A percentile compares a stretch with the other conserved stretches of the same genome.
phyloP scores from a whole-genome alignment of 2,797 vertebrate species.

The Monodelphis domestica region DNA sequence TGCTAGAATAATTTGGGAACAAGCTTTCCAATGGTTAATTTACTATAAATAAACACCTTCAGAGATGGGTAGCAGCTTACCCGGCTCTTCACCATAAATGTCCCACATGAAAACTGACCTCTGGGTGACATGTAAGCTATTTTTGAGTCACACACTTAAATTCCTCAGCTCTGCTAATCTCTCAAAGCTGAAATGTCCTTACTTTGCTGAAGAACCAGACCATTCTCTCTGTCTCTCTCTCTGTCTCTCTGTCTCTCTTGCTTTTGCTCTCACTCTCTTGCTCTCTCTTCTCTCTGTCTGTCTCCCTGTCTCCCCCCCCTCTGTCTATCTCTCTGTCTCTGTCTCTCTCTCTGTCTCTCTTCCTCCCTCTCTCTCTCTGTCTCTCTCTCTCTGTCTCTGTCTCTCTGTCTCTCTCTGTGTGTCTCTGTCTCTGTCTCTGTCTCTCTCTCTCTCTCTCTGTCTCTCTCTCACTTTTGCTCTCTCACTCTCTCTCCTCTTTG shows the following conservation, averaged over 20 bases:
- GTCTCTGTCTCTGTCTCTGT: no score
- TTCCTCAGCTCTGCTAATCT: constrained; percentile 67
- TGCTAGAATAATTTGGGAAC: neutral
- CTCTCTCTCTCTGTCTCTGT: no score
- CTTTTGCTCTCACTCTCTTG: no score
- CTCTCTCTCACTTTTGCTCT: rapidly evolving
- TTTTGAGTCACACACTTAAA: constrained; percentile 75
- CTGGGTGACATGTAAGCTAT: constrained; percentile 67
- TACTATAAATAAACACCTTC: constrained; percentile 65
- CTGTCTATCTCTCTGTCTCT: neutral
- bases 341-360: no score
- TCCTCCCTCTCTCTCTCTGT: no score
- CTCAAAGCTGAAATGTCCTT: constrained; percentile 67
- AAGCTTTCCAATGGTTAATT: constrained; percentile 68
- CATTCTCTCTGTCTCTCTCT: neutral
- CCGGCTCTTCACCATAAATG: constrained; percentile 61
- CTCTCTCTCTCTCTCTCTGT: no score
- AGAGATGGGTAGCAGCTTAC: constrained; percentile 57
- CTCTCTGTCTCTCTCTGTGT: no score
- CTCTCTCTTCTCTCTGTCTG: no score
- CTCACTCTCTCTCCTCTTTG: rapidly evolving
- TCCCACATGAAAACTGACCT: constrained; percentile 69
- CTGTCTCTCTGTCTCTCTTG: no score
- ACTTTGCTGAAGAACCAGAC: constrained; percentile 52
- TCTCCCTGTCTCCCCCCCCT: no score